These are phyloP conservation scores for Abramis brama DNA, from an alignment of 2,113 vertebrate genomes.

Conservation along the genomic window DNA sequence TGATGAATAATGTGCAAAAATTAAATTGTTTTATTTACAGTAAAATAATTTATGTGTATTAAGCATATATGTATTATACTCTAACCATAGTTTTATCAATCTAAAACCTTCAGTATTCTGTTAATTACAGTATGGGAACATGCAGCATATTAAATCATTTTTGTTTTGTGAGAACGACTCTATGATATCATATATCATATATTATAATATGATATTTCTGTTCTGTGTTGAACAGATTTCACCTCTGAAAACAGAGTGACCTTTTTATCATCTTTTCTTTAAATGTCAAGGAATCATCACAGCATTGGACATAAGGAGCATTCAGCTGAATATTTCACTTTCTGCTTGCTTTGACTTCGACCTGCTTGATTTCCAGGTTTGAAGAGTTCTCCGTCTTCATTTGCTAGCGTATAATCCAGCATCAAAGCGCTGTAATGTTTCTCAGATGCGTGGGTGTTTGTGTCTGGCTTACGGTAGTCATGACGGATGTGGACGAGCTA, in stretches of 20 bases:
- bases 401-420: not conserved
- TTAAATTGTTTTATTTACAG: too few species aligned
- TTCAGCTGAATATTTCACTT: not conserved
- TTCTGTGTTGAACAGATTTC: not conserved
- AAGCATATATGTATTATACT: too few species aligned
- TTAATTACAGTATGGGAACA: too few species aligned
- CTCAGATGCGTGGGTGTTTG: not conserved
- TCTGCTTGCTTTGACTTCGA: not conserved
- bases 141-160: too few species aligned
- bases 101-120: too few species aligned
- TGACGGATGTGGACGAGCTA: slow-evolving; percentile 26
- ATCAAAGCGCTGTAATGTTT: not conserved
- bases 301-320: not conserved
- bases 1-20: too few species aligned
- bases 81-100: too few species aligned
- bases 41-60: too few species aligned
- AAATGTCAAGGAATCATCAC: not conserved
- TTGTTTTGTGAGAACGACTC: not conserved
- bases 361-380: not conserved
- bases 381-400: slow-evolving; percentile 29
- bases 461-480: not conserved
- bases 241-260: not conserved
- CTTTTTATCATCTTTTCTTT: not conserved
- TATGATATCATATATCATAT: not conserved
- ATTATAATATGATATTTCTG: not conserved